These are phyloP conservation scores for Ptilodon capucinus DNA, from an alignment of 2,888 invertebrate species.

Conservation along the genomic window DNA sequence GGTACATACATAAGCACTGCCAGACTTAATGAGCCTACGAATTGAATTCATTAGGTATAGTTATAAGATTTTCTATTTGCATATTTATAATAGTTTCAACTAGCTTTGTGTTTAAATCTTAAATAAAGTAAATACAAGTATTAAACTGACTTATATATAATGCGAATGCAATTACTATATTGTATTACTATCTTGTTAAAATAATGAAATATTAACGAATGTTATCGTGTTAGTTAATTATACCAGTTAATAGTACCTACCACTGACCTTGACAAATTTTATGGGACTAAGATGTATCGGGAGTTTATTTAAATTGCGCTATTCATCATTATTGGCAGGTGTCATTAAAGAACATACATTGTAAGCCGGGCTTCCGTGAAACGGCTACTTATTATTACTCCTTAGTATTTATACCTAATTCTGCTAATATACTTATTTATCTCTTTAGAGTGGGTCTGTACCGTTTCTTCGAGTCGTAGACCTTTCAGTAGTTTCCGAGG, in stretches of 20 bases:
- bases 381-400: no score
- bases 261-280: background rate
- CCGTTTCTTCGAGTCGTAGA: no score
- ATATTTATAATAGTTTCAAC: background rate
- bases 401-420: no score
- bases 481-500: no score
- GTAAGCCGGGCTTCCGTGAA: constrained; percentile 41
- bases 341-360: constrained; percentile 35
- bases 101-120: background rate
- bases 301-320: constrained; percentile 16
- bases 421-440: no score
- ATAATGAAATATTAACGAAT: background rate
- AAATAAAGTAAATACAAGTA: background rate
- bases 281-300: constrained; percentile 2
- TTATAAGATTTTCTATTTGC: background rate
- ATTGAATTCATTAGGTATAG: background rate
- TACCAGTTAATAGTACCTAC: background rate
- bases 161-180: background rate
- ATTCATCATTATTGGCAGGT: constrained; percentile 35
- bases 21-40: background rate
- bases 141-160: background rate
- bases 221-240: background rate
- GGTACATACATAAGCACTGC: constrained; percentile 7
- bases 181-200: background rate
- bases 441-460: no score